Evolutionary conservation across 1,140 invertebrate genomes (phyloP).

Genomic region (Drosophila truncata): DNA sequence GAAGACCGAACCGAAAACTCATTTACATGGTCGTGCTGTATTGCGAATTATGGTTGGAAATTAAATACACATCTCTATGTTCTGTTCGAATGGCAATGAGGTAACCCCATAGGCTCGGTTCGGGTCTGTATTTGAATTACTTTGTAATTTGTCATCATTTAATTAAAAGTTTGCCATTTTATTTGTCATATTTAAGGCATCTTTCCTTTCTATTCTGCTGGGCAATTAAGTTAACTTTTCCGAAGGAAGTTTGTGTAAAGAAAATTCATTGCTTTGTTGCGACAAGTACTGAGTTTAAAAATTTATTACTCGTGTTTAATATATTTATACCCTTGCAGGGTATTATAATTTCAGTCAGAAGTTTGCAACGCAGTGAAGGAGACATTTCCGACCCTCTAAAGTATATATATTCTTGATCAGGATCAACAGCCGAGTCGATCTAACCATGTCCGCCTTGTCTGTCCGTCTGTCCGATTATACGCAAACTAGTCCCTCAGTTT

Average conservation of each 20-base stretch:
- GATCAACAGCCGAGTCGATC: too few species aligned
- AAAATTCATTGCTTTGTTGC: neutral
- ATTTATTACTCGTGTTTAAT: too few species aligned
- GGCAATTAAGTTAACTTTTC: neutral
- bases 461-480: too few species aligned
- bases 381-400: too few species aligned
- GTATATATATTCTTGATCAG: too few species aligned
- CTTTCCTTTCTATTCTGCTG: neutral
- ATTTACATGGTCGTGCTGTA: conserved; percentile 9
- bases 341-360: too few species aligned
- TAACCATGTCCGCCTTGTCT: too few species aligned
- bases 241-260: neutral
- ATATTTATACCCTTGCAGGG: too few species aligned
- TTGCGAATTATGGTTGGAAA: conserved; percentile 73
- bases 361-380: too few species aligned
- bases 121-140: conserved; percentile 2
- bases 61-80: conserved; percentile 64
- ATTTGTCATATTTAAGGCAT: conserved; percentile 10
- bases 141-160: conserved; percentile 29
- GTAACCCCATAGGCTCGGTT: conserved; percentile 18
- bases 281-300: too few species aligned
- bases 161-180: conserved; percentile 38
- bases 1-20: conserved; percentile 30
- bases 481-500: too few species aligned
- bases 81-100: conserved; percentile 37